These are phyloP conservation scores for Sinocyclocheilus anshuiensis DNA, from an alignment of 2,113 vertebrate species.

Conservation along the genomic window DNA sequence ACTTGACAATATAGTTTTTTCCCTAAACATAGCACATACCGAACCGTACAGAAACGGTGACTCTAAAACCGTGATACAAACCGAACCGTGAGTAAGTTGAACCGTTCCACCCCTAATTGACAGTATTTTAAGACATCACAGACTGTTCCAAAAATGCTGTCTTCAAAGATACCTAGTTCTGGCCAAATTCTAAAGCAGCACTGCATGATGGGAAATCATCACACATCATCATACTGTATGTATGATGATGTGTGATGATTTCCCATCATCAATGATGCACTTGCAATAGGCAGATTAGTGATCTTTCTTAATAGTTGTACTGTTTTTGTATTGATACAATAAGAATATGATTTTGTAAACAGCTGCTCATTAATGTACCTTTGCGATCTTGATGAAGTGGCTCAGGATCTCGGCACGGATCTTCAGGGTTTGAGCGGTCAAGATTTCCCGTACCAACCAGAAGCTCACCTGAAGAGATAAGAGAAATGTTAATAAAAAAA, in stretches of 20 bases:
- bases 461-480: slow-evolving; percentile 86
- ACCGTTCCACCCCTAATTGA: too few species aligned
- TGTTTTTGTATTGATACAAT: background rate
- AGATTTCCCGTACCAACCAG: slow-evolving; percentile 94
- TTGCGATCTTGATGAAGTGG: slow-evolving; percentile 13
- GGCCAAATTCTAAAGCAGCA: background rate
- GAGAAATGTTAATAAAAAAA: too few species aligned
- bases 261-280: background rate
- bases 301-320: background rate
- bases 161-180: background rate
- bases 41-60: too few species aligned
- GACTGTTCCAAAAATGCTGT: too few species aligned
- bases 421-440: slow-evolving; percentile 94
- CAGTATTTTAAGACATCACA: too few species aligned
- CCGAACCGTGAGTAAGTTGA: too few species aligned
- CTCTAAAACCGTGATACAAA: too few species aligned
- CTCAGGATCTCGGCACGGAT: slow-evolving; percentile 72
- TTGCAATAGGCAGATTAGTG: background rate
- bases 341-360: background rate
- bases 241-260: too few species aligned
- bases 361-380: slow-evolving; percentile 44
- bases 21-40: too few species aligned
- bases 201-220: background rate
- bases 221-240: background rate
- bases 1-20: too few species aligned